Base-by-base conservation (phyloP, 2,888 invertebrate genomes). In the Coleophora flavipennella region DNA sequence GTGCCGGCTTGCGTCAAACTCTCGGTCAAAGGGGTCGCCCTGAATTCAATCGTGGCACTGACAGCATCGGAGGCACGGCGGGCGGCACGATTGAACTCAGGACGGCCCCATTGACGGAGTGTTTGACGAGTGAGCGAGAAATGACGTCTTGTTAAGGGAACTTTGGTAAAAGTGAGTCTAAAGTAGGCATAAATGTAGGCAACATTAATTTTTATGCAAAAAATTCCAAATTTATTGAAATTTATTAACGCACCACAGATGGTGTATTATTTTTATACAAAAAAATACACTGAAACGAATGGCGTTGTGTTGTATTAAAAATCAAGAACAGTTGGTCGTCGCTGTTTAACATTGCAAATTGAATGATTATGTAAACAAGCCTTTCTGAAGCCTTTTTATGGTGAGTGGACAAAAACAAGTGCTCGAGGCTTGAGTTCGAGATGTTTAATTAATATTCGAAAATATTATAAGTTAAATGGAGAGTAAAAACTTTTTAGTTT, bases 331-430 rank as follows among this genome's bases (percentile, higher is more conserved):
- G 59, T 67, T 71, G 75, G 64, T 45, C 60, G 51, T 48, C 56
- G 47, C 67, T 68, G 61, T 62, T 84, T 84, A 78, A 75, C 67
- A 83, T 83, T 81, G 80, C 83, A 81, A 81, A 84, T 83, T 72
- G 55, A 70, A 70, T 68, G 66, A 73, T 80, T 80, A 79, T 77
- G 80, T 78, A 81, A 78, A 80, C 77, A 75, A 76, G 71, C 63
- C 68, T 67, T 64, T 59, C 45, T 53, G 58, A 63, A 66, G 63
- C 62, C 70, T 77, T 80, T 79, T 79, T 78, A 57, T 40, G 46
- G 51, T 48, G 46, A 50, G 61, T 62, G 59, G 60, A 62, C 59
- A 66, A 66, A 20, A 69, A 63, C 62, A 67, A 58, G 57, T 57
- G 48, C 20, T 3, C 20, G 54, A 46, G 46, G 51, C 20, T 20